phyloP scores from a whole-genome alignment of 1,140 invertebrate genomes.

The Chironomus striatipennis region DNA sequence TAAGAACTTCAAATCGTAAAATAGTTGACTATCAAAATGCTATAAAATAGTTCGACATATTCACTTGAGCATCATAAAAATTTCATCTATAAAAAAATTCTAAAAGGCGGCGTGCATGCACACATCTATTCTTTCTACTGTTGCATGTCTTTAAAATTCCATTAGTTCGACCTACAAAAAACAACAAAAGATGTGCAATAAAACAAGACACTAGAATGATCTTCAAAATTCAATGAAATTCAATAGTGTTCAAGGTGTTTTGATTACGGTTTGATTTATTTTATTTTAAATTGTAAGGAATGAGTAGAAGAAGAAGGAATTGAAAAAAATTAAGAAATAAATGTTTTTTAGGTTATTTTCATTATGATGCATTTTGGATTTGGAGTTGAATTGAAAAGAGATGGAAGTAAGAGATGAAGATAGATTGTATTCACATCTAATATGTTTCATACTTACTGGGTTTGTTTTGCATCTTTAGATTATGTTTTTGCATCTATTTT shows the following conservation, averaged over 20 bases:
- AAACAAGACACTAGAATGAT: background rate
- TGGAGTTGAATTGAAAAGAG: background rate
- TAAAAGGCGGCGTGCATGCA: background rate
- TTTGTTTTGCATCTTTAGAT: too few species aligned
- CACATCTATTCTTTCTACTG: background rate
- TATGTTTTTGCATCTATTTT: too few species aligned
- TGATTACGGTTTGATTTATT: constrained; percentile 23
- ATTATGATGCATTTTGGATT: background rate
- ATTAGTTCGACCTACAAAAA: background rate
- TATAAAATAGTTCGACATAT: background rate
- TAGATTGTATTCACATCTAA: background rate
- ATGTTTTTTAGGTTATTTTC: background rate
- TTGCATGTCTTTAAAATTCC: background rate
- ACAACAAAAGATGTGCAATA: background rate
- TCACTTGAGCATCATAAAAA: background rate
- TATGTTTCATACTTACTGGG: too few species aligned
- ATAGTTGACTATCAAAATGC: background rate
- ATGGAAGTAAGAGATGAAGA: background rate
- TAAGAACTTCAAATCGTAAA: too few species aligned
- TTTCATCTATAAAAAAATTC: background rate
- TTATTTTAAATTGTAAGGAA: background rate
- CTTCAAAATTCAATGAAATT: background rate
- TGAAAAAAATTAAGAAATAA: background rate
- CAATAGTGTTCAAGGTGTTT: constrained; percentile 1
- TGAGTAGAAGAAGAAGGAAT: background rate